Evolutionary conservation across 2,888 invertebrate genomes (phyloP).

Genomic region (Tricholauxania praeusta): DNA sequence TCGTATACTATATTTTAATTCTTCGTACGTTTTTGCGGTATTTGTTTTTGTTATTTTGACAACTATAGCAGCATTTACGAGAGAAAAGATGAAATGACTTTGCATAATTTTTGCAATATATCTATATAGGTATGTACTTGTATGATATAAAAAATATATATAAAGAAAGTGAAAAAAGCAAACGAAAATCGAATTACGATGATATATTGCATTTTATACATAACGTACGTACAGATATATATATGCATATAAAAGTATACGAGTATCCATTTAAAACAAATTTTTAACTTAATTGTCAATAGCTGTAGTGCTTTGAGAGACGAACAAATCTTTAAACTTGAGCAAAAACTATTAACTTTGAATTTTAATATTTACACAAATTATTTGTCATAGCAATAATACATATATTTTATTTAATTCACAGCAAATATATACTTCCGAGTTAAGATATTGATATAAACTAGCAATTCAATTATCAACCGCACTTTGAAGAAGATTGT

Average conservation of each 20-base stretch:
- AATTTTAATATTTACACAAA: no score
- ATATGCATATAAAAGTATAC: no score
- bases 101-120: slow-evolving; percentile 11
- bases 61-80: neutral
- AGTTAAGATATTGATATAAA: neutral
- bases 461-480: neutral
- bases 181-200: neutral
- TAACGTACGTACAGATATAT: no score
- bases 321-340: no score
- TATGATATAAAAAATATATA: neutral
- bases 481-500: neutral
- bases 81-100: slow-evolving; percentile 21
- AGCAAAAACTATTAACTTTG: no score
- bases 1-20: neutral
- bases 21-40: neutral
- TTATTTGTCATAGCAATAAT: no score
- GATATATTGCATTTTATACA: neutral
- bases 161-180: neutral
- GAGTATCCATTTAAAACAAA: no score
- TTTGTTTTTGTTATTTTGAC: neutral
- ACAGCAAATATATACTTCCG: neutral
- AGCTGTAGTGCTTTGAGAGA: no score
- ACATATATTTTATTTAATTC: no score
- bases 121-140: no score
- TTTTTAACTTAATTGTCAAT: no score